Conservation (phyloP, 2,888 invertebrate species). For the Esperia sulphurella region DNA sequence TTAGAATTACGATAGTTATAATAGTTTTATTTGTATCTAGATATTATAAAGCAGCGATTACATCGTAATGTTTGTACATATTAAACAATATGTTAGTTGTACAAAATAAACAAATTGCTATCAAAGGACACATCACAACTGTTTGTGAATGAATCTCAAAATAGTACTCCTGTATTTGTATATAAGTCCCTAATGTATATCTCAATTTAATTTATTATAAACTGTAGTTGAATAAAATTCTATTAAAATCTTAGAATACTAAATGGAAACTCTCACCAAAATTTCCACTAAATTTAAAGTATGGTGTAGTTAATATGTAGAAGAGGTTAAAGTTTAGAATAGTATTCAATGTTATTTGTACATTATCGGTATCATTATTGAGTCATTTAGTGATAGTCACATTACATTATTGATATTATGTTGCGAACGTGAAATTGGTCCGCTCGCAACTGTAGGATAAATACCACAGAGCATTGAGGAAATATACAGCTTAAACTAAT, state of each 20-base stretch:
- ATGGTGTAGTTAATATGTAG: constrained; percentile 29
- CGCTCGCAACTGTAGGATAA: constrained; percentile 11
- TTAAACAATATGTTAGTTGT: constrained; percentile 20
- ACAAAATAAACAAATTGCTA: constrained; percentile 33
- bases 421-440: constrained; percentile 31
- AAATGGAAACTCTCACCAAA: constrained; percentile 46
- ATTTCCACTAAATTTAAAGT: constrained; percentile 46
- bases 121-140: constrained; percentile 42
- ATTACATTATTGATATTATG: constrained; percentile 34
- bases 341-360: constrained; percentile 58
- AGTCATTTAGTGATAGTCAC: constrained; percentile 1
- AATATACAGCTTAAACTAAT: neutral
- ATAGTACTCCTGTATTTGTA: constrained; percentile 44
- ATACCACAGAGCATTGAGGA: neutral
- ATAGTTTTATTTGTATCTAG: constrained; percentile 14
- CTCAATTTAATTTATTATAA: constrained; percentile 37
- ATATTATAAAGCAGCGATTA: constrained; percentile 35
- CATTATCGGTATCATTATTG: constrained; percentile 37
- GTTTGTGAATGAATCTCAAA: constrained; percentile 64
- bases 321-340: constrained; percentile 41
- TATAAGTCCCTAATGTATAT: constrained; percentile 40
- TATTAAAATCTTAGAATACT: constrained; percentile 34
- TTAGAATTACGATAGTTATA: constrained; percentile 10
- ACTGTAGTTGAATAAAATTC: constrained; percentile 43
- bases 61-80: constrained; percentile 46